Base-by-base conservation (phyloP, 2,888 invertebrate genomes). In the Microplitis deprimator region DNA sequence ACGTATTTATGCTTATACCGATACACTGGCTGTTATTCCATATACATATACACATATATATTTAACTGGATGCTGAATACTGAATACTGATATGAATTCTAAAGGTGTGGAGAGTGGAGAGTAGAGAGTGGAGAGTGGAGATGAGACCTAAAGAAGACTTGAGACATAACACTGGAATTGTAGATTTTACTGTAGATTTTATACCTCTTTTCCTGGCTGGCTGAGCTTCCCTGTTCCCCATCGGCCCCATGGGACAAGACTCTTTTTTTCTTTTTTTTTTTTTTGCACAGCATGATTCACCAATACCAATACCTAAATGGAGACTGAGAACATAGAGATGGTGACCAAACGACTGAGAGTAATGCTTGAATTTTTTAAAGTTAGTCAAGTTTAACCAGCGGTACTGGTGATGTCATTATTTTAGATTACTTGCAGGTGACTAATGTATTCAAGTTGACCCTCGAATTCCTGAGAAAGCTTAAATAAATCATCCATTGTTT, bases 391-490 rank as follows among this genome's bases (percentile, higher is more conserved):
- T 50, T 50, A 72, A 72, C 20, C 38, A 40, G 17, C 62, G 8
- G 62, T 17, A 40, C 41, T 29, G 50, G 72, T 72, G 64, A n/a
- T 72, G 72, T 64, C 72, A 72, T 64, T 65, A 71, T 71, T 59
- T 65, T 65, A 65, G 75, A 76, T 76, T 70, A 59, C 71, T 76
- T 65, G 65, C 76, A 76, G 76, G 76, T 76, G 76, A 76, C 76
- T 76, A 76, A 72, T 72, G 50, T 50, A 72, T 76, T 72, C 68
- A 67, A 67, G 65, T 76, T 75, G 50, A 72, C 64, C 64, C 64
- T 64, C 62, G 10, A 64, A 62, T 69, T 65, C 38, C 38, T 8
- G 38, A 65, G 65, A 65, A 65, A 13, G 29, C 38, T 20, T 20
- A 20, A 65, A 65, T 65, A 65, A 65, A 20, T 65, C 29, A 65